Percentiles rank a stretch among this genome's conserved stretches.
Evolutionary conservation across 2,888 invertebrate species (phyloP).

Genomic region (Fabriciana adippe): DNA sequence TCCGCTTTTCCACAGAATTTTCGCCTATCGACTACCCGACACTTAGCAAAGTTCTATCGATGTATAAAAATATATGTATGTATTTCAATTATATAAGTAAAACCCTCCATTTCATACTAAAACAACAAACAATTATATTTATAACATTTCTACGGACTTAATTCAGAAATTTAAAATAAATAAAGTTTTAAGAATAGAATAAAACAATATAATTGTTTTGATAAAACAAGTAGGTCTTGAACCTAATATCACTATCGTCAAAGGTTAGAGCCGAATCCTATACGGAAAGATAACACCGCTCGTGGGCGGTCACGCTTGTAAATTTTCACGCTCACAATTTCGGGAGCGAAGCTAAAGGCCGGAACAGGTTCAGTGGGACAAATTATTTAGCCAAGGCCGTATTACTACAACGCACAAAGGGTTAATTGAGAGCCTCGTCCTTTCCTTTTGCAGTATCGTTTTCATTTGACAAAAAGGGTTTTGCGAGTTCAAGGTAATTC

Average conservation of each 20-base stretch:
- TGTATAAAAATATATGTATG: too few relatives aligned
- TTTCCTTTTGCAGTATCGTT: conserved; percentile 3
- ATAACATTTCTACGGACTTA: background rate
- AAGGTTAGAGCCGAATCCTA: conserved; percentile 29
- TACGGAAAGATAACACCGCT: conserved; percentile 37
- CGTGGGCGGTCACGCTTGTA: conserved; percentile 39
- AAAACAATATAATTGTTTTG: conserved; percentile 2
- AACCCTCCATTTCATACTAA: too few relatives aligned
- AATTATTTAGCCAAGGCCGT: conserved; percentile 34
- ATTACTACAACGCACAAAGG: conserved; percentile 16
- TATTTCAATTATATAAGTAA: too few relatives aligned
- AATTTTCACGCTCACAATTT: conserved; percentile 41
- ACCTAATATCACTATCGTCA: conserved; percentile 10
- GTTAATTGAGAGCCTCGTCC: conserved; percentile 23
- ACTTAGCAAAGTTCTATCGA: too few relatives aligned
- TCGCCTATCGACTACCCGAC: too few relatives aligned
- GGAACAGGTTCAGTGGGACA: conserved; percentile 37
- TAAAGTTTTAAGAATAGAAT: background rate
- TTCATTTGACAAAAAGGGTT: background rate
- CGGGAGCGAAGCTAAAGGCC: conserved; percentile 30
- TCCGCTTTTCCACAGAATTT: conserved; percentile 2
- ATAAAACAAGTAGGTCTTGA: conserved; percentile 3
- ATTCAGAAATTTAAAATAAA: background rate
- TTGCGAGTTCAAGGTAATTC: background rate
- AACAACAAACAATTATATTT: too few relatives aligned